These are phyloP conservation scores for Eilema depressum DNA, from an alignment of 2,888 invertebrate genomes.

Conservation along the genomic window DNA sequence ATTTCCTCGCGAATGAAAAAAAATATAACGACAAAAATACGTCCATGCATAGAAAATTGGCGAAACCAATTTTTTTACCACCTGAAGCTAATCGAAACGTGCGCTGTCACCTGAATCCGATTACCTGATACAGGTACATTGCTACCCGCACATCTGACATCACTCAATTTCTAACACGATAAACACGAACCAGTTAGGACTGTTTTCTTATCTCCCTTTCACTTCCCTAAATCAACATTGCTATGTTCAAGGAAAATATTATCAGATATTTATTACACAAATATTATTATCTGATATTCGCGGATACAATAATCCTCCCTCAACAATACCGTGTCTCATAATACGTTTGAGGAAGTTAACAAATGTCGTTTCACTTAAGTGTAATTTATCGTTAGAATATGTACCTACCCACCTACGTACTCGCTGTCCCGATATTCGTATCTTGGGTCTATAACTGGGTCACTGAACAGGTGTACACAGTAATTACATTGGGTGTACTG, in stretches of 20 bases:
- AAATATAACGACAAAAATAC: too few species aligned
- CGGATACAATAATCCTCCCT: conserved; percentile 37
- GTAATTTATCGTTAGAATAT: conserved; percentile 5
- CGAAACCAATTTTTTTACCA: neutral
- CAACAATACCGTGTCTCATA: conserved; percentile 31
- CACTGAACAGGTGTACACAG: conserved; percentile 28
- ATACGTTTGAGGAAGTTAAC: conserved; percentile 29
- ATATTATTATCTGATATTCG: conserved; percentile 35
- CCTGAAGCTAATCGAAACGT: neutral
- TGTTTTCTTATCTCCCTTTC: conserved; percentile 14
- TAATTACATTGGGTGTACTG: conserved; percentile 24
- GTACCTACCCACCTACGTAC: neutral
- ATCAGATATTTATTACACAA: conserved; percentile 20
- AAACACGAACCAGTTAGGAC: conserved; percentile 11
- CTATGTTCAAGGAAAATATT: conserved; percentile 25
- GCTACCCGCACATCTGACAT: neutral
- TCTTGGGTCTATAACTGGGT: conserved; percentile 19
- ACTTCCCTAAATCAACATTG: conserved; percentile 10
- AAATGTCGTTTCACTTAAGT: conserved; percentile 34
- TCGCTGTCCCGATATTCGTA: conserved; percentile 29
- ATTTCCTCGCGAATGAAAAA: too few species aligned
- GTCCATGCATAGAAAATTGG: neutral
- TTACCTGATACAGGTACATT: neutral
- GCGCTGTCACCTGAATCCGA: neutral
- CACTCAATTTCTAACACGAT: conserved; percentile 14